A percentile compares a stretch with the other conserved stretches of the same genome.
Evolutionary conservation across 2,888 invertebrate species (phyloP).

Genomic region (Macrosoma leucophasiata): DNA sequence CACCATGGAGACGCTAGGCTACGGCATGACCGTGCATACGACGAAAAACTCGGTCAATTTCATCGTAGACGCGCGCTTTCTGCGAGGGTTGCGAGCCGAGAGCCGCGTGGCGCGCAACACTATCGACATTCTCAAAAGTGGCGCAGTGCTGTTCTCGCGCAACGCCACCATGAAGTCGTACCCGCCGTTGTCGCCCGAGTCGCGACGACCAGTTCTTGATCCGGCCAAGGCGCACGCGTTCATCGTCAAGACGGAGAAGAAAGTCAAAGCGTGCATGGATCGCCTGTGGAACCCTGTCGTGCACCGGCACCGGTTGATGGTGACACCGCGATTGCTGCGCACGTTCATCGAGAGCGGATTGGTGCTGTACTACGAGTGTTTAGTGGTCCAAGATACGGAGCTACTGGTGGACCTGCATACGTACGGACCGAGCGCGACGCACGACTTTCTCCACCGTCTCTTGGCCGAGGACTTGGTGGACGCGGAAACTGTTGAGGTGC

Average conservation of each 20-base stretch:
- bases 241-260: constrained; percentile 2
- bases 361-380: constrained; percentile 3
- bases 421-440: constrained; percentile 3
- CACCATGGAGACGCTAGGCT: constrained; percentile 2
- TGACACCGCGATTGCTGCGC: constrained; percentile 4
- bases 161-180: constrained; percentile 4
- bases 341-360: constrained; percentile 4
- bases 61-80: constrained; percentile 2
- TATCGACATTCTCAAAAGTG: constrained; percentile 3
- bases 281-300: constrained; percentile 4
- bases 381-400: constrained; percentile 1
- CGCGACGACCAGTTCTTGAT: constrained; percentile 1
- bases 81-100: constrained; percentile 1
- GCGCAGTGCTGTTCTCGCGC: constrained; percentile 1
- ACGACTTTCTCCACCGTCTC: constrained; percentile 1
- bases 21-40: constrained; percentile 1
- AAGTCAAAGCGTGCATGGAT: constrained; percentile 4
- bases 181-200: constrained; percentile 2
- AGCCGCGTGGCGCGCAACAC: constrained; percentile 3
- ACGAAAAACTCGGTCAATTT: constrained; percentile 3
- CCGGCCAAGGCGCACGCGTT: constrained; percentile 3
- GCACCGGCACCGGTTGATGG: constrained; percentile 3
- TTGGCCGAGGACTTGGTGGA: constrained; percentile 2
- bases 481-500: constrained; percentile 2
- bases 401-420: constrained; percentile 2